Evolutionary conservation across 2,113 vertebrate species (phyloP), one percentile per base, ranked within the genome.

Genomic region (Eidolon helvum): DNA sequence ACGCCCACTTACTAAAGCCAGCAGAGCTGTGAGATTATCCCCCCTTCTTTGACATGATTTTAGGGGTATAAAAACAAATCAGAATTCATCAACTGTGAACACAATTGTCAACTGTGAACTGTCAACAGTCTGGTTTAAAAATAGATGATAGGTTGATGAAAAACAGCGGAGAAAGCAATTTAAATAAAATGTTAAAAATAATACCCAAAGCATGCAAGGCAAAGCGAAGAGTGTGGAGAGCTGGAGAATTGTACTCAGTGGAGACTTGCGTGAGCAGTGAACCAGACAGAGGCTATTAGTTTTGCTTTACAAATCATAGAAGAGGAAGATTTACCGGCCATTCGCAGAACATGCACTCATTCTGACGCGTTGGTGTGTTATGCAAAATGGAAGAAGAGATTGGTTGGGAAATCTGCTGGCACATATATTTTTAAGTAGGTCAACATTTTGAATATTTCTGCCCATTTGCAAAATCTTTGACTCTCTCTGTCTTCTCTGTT

Each of bases 121-220:
- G 91, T 95, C 95, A 97, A 98, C 94, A 92, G 87, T 96, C 96
- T 98, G 96, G 77, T 96, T 97, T 98, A 97, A 96, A 98, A 98
- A 98, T 93, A 98, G 94, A 91, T 40, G 97, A 96, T 87, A 50
- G 95, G 95, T 98, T 98, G 95, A 78, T 89, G 94, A 98, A 97
- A 93, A 89, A 89, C 4, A 91, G 95, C 87, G 59, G 83, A 90
- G 98, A 98, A 98, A 94, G 57, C 94, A 96, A 91, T 91, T 53
- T 91, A 97, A 95, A 72, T 95, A 86, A 80, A 92, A 93, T 2
- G 97, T 87, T 98, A 96, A 96, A 98, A 98, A 71, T 77, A 98
- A 96, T 92, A 84, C 72, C 84, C 50, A 74, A 77, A 85, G 84
- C 61, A 69, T n/a, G 28, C 2, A 12, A 87, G 88, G 95, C 93